phyloP scores from a whole-genome alignment of 2,888 invertebrate species.

The Crematogaster levior region DNA sequence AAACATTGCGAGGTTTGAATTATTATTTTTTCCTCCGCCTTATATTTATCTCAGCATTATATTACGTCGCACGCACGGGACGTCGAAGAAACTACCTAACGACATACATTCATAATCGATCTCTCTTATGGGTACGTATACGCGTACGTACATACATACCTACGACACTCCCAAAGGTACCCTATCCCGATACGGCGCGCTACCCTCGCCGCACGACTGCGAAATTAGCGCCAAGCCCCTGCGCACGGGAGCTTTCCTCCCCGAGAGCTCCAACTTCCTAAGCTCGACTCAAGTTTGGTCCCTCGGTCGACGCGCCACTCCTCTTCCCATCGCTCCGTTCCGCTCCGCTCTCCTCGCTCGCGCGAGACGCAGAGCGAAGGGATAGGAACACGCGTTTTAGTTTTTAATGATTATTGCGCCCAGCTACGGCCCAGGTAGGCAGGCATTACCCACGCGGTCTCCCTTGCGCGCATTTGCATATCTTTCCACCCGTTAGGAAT shows the following conservation, averaged over 20 bases:
- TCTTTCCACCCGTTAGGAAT: conserved; percentile 83
- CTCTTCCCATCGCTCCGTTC: conserved; percentile 11
- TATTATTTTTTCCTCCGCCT: background rate
- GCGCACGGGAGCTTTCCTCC: conserved; percentile 44
- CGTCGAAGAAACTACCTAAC: conserved; percentile 24
- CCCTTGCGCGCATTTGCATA: conserved; percentile 82
- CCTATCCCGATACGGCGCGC: conserved; percentile 62
- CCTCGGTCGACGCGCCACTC: conserved; percentile 50
- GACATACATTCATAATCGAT: conserved; percentile 61
- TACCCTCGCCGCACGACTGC: conserved; percentile 63
- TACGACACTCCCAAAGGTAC: conserved; percentile 64
- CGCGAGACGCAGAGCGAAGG: conserved; percentile 22
- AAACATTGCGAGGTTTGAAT: background rate
- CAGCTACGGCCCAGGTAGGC: conserved; percentile 76
- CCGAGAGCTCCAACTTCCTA: conserved; percentile 65
- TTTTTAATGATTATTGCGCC: conserved; percentile 84
- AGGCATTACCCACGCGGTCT: conserved; percentile 78
- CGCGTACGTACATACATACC: conserved; percentile 34
- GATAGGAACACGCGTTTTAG: conserved; percentile 76
- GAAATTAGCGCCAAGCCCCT: conserved; percentile 67
- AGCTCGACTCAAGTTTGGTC: conserved; percentile 69
- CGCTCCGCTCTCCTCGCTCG: conserved; percentile 14
- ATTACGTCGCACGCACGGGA: background rate
- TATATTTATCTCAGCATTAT: conserved; percentile 3
- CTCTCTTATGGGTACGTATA: conserved; percentile 60